Percentiles rank a stretch among this genome's conserved stretches.
These are phyloP conservation scores for Nyctibius grandis DNA, from an alignment of 2,797 vertebrate species.

Conservation along the genomic window DNA sequence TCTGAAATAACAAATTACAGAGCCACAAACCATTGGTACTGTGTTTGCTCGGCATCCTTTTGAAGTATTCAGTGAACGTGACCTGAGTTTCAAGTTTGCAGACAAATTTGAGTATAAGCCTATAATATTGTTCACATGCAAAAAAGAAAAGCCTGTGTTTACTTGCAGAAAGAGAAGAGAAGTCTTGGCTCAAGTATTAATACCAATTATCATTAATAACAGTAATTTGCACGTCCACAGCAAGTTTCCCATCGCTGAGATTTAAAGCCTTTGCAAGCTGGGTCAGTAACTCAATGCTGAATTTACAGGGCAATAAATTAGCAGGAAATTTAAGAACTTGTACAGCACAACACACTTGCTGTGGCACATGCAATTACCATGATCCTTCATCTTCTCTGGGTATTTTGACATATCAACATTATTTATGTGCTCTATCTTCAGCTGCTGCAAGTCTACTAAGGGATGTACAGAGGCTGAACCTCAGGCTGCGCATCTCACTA, in stretches of 20 bases:
- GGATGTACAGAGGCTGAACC: not conserved
- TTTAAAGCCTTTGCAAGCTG: not conserved
- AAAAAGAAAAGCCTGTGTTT: not conserved
- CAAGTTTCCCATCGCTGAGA: not conserved
- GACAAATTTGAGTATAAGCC: not conserved
- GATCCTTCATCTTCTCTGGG: not conserved
- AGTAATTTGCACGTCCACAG: not conserved
- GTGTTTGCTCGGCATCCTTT: not conserved
- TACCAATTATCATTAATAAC: slow-evolving; percentile 6
- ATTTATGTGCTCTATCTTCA: not conserved
- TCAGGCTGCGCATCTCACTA: not conserved
- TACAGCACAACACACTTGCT: not conserved
- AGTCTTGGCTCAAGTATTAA: not conserved
- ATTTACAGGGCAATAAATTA: not conserved
- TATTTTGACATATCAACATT: not conserved
- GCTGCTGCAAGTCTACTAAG: not conserved
- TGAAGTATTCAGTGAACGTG: not conserved
- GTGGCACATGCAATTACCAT: not conserved
- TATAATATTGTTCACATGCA: not conserved
- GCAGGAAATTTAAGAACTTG: not conserved
- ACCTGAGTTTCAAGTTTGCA: not conserved
- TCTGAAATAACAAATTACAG: not conserved
- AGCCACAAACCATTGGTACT: not conserved
- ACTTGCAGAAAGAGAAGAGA: not conserved
- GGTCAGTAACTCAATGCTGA: not conserved